A percentile compares a stretch with the other conserved stretches of the same genome.
Conservation (phyloP, 2,888 invertebrate genomes). For the Heliconius sara region DNA sequence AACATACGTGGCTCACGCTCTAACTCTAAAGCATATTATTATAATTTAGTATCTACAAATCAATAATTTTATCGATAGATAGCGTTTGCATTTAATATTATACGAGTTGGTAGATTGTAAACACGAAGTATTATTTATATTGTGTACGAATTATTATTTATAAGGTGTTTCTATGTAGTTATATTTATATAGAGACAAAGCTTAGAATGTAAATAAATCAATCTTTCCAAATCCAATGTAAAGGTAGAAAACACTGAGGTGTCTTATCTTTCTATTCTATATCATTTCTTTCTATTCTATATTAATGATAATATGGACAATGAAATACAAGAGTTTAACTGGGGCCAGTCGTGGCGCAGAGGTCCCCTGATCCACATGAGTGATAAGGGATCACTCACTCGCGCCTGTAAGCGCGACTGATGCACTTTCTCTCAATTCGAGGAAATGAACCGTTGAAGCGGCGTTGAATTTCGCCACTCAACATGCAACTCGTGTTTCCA, state of each 20-base stretch:
- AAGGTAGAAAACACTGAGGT: not conserved
- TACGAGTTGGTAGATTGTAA: not conserved
- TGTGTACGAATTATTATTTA: too few species aligned
- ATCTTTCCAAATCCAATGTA: not conserved
- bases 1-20: not conserved
- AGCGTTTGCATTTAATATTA: constrained; percentile 21
- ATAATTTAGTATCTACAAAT: constrained; percentile 30
- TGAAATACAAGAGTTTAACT: not conserved
- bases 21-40: constrained; percentile 3
- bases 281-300: not conserved
- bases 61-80: constrained; percentile 43
- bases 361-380: too few species aligned
- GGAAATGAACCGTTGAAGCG: not conserved
- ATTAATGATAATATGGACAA: not conserved
- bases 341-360: too few species aligned
- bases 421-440: too few species aligned
- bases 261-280: not conserved
- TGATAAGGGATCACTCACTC: too few species aligned
- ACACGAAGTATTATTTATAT: not conserved
- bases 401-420: too few species aligned
- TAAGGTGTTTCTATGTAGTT: not conserved
- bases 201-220: not conserved
- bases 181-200: too few species aligned
- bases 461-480: not conserved
- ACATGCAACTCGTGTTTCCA: not conserved